phyloP scores from a whole-genome alignment of 2,113 vertebrate genomes.

The Nibea coibor region DNA sequence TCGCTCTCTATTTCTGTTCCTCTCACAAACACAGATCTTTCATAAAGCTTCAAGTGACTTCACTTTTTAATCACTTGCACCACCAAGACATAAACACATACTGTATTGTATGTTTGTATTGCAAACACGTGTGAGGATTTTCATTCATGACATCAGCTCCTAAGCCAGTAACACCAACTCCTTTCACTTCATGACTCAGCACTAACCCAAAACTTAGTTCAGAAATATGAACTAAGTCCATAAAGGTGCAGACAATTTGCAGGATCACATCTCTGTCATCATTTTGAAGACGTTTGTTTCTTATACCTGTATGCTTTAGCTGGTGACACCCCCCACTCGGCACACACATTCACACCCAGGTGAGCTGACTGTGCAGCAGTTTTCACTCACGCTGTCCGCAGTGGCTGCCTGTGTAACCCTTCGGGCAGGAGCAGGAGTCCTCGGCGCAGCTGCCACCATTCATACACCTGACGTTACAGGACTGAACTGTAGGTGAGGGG shows the following conservation, averaged over 20 bases:
- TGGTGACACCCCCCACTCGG: not conserved
- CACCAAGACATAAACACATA: conserved; percentile 4
- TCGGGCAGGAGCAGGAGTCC: conserved; percentile 89
- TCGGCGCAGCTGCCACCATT: conserved; percentile 91
- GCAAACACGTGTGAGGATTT: conserved; percentile 11
- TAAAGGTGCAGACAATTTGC: not conserved
- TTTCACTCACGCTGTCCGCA: conserved; percentile 92
- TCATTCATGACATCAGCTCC: not conserved
- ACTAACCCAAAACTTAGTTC: not conserved
- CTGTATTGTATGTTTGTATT: not conserved
- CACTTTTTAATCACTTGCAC: conserved; percentile 17
- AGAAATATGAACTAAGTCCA: not conserved
- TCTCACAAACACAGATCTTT: conserved; percentile 24
- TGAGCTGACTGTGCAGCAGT: conserved; percentile 2
- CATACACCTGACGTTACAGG: conserved; percentile 92
- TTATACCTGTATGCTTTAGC: not conserved
- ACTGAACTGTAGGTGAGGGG: conserved; percentile 81
- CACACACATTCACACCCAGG: not conserved
- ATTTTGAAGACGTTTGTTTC: not conserved
- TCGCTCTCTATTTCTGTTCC: conserved; percentile 3
- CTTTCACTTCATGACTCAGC: not conserved
- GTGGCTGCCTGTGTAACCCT: conserved; percentile 90
- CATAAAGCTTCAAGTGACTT: conserved; percentile 23
- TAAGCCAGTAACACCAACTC: not conserved
- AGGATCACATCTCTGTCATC: too few species aligned